Percentiles rank a stretch among this genome's conserved stretches.
These are phyloP conservation scores for Dryas iulia DNA, from an alignment of 1,140 invertebrate genomes.

Conservation along the genomic window DNA sequence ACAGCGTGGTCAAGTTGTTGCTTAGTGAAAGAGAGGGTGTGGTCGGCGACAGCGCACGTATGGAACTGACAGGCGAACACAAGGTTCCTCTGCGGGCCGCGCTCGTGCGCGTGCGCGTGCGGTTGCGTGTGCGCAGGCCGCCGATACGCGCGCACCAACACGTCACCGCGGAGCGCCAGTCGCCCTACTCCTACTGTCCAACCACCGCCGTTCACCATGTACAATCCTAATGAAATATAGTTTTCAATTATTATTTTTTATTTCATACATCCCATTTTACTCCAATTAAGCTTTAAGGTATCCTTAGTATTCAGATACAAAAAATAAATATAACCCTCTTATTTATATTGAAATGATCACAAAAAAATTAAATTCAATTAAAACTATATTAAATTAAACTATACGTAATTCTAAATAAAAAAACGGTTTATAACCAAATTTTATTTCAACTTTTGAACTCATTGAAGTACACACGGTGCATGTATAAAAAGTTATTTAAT, in stretches of 20 bases:
- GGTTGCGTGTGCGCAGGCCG: constrained; percentile 71
- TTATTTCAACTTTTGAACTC: too few relatives aligned
- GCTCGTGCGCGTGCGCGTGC: constrained; percentile 44
- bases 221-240: constrained; percentile 59
- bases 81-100: constrained; percentile 50
- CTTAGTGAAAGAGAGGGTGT: constrained; percentile 91
- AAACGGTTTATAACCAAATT: too few relatives aligned
- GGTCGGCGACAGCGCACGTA: constrained; percentile 93
- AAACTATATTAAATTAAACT: too few relatives aligned
- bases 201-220: constrained; percentile 84
- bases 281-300: too few relatives aligned
- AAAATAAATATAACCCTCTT: too few relatives aligned
- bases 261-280: too few relatives aligned
- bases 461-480: too few relatives aligned
- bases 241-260: not conserved
- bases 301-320: too few relatives aligned
- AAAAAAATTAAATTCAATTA: too few relatives aligned
- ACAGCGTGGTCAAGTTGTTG: constrained; percentile 92
- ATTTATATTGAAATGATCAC: too few relatives aligned
- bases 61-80: constrained; percentile 94
- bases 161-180: constrained; percentile 92
- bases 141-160: constrained; percentile 94
- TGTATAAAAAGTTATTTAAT: too few relatives aligned
- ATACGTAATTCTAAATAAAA: too few relatives aligned
- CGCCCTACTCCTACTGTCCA: constrained; percentile 88